Base-by-base conservation (phyloP, 2,888 invertebrate species). In the Palloptera scutellata region DNA sequence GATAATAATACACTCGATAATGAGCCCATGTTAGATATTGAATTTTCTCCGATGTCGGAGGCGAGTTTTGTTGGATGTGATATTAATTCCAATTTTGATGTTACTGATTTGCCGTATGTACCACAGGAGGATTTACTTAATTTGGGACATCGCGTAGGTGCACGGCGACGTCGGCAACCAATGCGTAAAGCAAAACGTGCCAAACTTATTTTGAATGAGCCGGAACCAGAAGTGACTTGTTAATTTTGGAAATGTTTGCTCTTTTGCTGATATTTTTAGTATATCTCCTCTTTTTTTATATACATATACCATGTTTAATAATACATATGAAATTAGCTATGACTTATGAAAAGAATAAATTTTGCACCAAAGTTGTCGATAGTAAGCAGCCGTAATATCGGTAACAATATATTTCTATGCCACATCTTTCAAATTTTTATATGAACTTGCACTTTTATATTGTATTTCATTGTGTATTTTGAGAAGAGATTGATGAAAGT, bases 121-220 rank as follows among this genome's bases (percentile, higher is more conserved):
- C 72, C 74, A 13, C 73, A 68, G 40, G 72, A 73, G 57, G 68
- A 74, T 71, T 45, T 75, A 43, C 66, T 74, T 12, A 71, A 70
- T 70, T 66, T 73, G 63, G 70, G 66, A 0, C 69, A 70, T 64
- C 68, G 72, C 42, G 60, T 66, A 19, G 62, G 61, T 8, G 55
- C 65, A 4, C 70, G 69, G 11, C 62, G 69, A n/a, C 71, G 67
- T 53, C 72, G 70, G 59, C 53, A 60, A 15, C 61, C 65, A 12
- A 59, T 40, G 52, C 71, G 72, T 2, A 73, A 71, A 68, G 64
- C 66, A 19, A 72, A 73, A 66, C 66, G 71, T 9, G 61, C 52
- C 54, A 72, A 72, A 51, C 41, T 68, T 30, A 11, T 67, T 19
- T 45, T 72, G 53, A 64, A 69, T 58, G 68, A 69, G 20, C 60